Evolutionary conservation across 2,113 vertebrate species (phyloP).

Genomic region (Crocuta crocuta): DNA sequence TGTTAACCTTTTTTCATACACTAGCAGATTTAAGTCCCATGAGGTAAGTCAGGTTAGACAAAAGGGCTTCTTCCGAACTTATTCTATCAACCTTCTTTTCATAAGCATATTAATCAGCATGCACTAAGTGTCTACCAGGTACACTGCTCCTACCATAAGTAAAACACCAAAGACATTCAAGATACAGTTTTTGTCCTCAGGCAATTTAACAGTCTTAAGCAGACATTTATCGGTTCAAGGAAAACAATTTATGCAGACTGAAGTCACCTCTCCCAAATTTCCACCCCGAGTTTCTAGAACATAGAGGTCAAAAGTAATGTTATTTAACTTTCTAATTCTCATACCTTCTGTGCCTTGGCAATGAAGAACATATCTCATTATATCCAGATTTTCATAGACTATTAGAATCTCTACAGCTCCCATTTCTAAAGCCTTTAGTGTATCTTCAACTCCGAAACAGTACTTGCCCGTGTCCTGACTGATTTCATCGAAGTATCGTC

Average conservation of each 20-base stretch:
- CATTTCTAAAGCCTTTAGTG: slow-evolving; percentile 99
- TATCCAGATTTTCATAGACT: slow-evolving; percentile 99
- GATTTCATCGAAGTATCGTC: slow-evolving; percentile 99
- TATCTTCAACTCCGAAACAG: slow-evolving; percentile 99
- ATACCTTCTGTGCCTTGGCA: slow-evolving; percentile 97
- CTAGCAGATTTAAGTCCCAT: neutral
- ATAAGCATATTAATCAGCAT: neutral
- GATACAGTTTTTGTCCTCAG: neutral
- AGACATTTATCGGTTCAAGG: neutral
- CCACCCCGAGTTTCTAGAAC: neutral
- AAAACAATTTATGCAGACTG: neutral
- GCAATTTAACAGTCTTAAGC: neutral
- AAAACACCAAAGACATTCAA: slow-evolving; percentile 38
- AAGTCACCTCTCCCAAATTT: neutral
- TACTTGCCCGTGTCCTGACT: slow-evolving; percentile 99
- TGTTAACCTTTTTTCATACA: slow-evolving; percentile 34
- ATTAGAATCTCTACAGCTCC: slow-evolving; percentile 99
- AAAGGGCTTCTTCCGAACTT: neutral
- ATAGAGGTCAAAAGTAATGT: neutral
- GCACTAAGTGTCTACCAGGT: neutral
- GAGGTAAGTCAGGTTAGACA: neutral
- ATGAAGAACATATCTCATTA: slow-evolving; percentile 98
- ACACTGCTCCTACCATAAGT: neutral
- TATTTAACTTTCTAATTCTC: slow-evolving; percentile 48
- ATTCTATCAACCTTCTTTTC: neutral